These are phyloP conservation scores for Agonopterix arenella DNA, from an alignment of 2,888 invertebrate genomes.

Conservation along the genomic window DNA sequence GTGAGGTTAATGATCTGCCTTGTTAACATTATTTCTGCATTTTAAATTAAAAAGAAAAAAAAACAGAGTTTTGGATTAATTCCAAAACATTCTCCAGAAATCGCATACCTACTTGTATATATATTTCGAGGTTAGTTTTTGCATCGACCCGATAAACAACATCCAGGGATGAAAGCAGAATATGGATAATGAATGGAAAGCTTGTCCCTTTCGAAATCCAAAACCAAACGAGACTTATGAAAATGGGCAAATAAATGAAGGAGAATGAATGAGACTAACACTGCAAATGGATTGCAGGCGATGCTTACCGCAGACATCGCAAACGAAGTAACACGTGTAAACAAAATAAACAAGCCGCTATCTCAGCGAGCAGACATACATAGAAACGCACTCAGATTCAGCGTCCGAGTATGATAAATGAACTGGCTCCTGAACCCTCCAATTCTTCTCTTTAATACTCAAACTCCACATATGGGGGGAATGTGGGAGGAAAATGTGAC, in stretches of 20 bases:
- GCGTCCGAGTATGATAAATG: constrained; percentile 65
- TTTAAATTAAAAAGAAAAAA: no score
- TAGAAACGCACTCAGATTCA: constrained; percentile 64
- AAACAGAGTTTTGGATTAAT: no score
- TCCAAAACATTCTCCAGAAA: no score
- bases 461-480: constrained; percentile 16
- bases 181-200: no score
- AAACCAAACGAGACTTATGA: no score
- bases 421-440: constrained; percentile 30
- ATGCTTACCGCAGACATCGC: constrained; percentile 30
- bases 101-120: background rate
- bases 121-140: background rate
- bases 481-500: constrained; percentile 44
- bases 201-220: no score
- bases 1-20: background rate
- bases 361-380: constrained; percentile 42
- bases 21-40: background rate
- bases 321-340: constrained; percentile 41
- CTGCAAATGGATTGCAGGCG: constrained; percentile 12
- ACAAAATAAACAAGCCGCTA: constrained; percentile 49
- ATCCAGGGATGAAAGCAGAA: no score
- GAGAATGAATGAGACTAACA: background rate
- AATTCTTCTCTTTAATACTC: constrained; percentile 48
- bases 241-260: no score
- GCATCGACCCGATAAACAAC: no score